Evolutionary conservation across 1,140 invertebrate species (phyloP), one percentile per base, ranked within the genome.

Genomic region (Ceratina australensis): DNA sequence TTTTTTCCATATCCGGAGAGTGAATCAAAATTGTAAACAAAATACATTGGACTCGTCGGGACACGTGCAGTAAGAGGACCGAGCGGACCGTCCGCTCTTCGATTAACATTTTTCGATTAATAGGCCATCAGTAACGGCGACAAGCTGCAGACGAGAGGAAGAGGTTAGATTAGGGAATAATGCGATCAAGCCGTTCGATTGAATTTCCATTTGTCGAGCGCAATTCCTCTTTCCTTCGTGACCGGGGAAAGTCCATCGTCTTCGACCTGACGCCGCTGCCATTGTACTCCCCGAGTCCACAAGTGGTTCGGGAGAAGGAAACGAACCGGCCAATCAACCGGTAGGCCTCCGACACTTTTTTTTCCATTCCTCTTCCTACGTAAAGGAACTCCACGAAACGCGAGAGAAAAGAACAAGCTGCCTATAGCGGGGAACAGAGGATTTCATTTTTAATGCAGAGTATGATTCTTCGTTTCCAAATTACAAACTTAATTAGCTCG

Each of bases 21-120:
- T 16, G 20, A 22, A 64, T 64, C 28, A 10, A 15, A 42, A 42
- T 64, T 16, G 16, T 18, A 18, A 50, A 50, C 47, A 24, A 65
- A 65, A 15, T 16, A 4, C 15, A 61, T 42, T 42, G 33, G 10
- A 42, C 3, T 42, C 33, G 10, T 12, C 47, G 0, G 8, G 16
- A 3, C 15, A 18, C 33, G 5, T 15, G 13, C 42, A 22, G n/a
- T 16, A 15, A 22, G n/a, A 16, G 49, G 2, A 10, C 4, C 18
- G 7, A 12, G 7, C n/a, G 2, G 42, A 22, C 28, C 16, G 22
- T 16, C 68, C 54, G 13, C 33, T 28, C 50, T 2, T 59, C 64
- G 72, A 85, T 85, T 85, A 86, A 84, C 83, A 87, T 84, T 79
- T 86, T 69, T 77, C 84, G 85, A 87, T 87, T 87, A 82, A 84